Evolutionary conservation across 2,888 invertebrate genomes (phyloP).

Genomic region (Hoplodrina blanda): DNA sequence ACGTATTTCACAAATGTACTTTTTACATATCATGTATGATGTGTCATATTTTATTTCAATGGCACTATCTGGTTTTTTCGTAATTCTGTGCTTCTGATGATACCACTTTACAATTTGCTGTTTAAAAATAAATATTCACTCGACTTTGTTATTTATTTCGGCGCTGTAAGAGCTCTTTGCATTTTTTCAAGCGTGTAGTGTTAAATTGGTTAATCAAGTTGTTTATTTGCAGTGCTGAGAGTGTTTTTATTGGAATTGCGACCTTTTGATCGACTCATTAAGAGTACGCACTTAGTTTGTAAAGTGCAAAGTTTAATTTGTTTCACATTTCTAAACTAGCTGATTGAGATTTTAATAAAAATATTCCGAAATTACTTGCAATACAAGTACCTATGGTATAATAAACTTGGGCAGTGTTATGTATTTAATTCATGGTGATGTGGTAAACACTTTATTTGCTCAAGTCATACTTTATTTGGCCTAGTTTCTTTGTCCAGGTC

Average conservation of each 20-base stretch:
- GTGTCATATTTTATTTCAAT: conserved; percentile 51
- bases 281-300: conserved; percentile 27
- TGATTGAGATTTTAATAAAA: conserved; percentile 19
- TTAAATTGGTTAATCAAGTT: conserved; percentile 5
- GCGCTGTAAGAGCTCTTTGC: background rate
- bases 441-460: conserved; percentile 13
- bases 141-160: conserved; percentile 13
- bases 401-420: conserved; percentile 1
- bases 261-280: conserved; percentile 24
- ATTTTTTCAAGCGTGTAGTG: background rate
- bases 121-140: background rate
- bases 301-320: conserved; percentile 21
- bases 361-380: conserved; percentile 14
- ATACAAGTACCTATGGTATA: background rate
- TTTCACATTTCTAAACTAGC: conserved; percentile 21
- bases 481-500: conserved; percentile 15
- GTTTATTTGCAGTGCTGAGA: conserved; percentile 21
- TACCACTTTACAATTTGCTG: conserved; percentile 2
- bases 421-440: conserved; percentile 2
- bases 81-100: conserved; percentile 49
- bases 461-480: conserved; percentile 9
- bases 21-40: conserved; percentile 18
- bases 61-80: conserved; percentile 50
- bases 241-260: conserved; percentile 33
- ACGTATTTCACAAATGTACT: conserved; percentile 30